These are phyloP conservation scores for Papilio xuthus DNA, from an alignment of 1,140 invertebrate genomes.

Conservation along the genomic window DNA sequence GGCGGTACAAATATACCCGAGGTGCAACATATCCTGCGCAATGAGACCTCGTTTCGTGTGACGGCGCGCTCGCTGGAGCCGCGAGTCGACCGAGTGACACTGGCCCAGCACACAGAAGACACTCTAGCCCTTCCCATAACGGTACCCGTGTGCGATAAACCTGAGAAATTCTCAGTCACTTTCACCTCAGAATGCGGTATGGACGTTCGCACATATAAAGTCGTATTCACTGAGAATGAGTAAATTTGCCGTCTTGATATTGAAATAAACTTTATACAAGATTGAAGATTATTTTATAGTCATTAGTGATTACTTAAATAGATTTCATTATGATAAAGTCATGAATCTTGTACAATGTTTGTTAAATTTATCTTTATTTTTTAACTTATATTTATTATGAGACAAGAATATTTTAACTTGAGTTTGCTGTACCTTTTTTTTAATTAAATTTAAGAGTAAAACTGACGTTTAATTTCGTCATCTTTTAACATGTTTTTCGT, in stretches of 20 bases:
- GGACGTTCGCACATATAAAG: conserved; percentile 72
- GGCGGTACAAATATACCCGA: conserved; percentile 67
- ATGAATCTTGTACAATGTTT: neutral
- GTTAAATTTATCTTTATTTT: neutral
- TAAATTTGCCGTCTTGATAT: neutral
- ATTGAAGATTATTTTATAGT: too few relatives aligned
- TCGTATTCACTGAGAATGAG: conserved; percentile 57
- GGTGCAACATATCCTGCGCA: conserved; percentile 65
- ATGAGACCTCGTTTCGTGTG: conserved; percentile 58
- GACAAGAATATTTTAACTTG: neutral
- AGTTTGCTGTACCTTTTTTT: neutral
- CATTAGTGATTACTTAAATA: too few relatives aligned
- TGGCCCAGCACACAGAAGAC: conserved; percentile 58
- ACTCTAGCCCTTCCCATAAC: conserved; percentile 63
- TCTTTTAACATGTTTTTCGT: conserved; percentile 7
- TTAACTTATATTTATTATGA: neutral
- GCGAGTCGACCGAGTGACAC: conserved; percentile 54
- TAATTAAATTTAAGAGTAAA: conserved; percentile 10
- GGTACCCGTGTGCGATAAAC: conserved; percentile 56
- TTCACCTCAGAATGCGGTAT: conserved; percentile 73
- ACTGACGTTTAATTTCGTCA: conserved; percentile 20
- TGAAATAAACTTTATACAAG: neutral
- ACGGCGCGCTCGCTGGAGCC: conserved; percentile 58
- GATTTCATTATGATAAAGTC: neutral
- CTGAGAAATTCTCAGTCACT: conserved; percentile 68